phyloP scores from a whole-genome alignment of 2,113 vertebrate species.

The Hymenochirus boettgeri region DNA sequence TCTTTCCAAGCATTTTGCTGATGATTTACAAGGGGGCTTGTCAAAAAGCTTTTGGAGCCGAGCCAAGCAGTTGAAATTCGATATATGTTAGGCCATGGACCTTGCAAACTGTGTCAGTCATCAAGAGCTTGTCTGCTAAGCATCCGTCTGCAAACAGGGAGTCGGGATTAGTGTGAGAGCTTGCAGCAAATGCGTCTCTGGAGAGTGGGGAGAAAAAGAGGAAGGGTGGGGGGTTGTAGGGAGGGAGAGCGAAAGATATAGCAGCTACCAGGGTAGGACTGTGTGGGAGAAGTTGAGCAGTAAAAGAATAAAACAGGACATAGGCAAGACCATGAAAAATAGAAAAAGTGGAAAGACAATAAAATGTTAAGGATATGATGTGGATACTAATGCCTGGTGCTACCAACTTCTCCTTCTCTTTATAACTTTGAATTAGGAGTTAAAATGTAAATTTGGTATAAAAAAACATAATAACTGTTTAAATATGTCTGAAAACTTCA shows the following conservation, averaged over 20 bases:
- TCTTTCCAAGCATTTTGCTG: constrained; percentile 38
- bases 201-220: constrained; percentile 23
- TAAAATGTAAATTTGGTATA: no score
- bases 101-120: constrained; percentile 40
- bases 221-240: not conserved
- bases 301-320: constrained; percentile 14
- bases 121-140: constrained; percentile 35
- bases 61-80: constrained; percentile 32
- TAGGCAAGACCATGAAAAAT: not conserved
- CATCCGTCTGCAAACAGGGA: constrained; percentile 33
- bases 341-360: not conserved
- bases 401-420: no score
- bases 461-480: no score
- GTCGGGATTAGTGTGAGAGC: constrained; percentile 40
- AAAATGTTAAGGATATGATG: not conserved
- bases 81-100: constrained; percentile 40
- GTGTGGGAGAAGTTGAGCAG: constrained; percentile 1
- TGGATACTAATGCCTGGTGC: no score
- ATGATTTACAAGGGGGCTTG: constrained; percentile 38
- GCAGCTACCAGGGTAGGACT: constrained; percentile 6
- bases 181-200: constrained; percentile 32
- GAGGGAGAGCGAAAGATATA: not conserved
- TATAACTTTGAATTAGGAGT: no score
- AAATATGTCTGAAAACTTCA: no score
- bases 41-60: constrained; percentile 32